Percentiles rank a stretch among this genome's conserved stretches.
phyloP scores from a whole-genome alignment of 2,797 vertebrate species.

The Potorous gilbertii region DNA sequence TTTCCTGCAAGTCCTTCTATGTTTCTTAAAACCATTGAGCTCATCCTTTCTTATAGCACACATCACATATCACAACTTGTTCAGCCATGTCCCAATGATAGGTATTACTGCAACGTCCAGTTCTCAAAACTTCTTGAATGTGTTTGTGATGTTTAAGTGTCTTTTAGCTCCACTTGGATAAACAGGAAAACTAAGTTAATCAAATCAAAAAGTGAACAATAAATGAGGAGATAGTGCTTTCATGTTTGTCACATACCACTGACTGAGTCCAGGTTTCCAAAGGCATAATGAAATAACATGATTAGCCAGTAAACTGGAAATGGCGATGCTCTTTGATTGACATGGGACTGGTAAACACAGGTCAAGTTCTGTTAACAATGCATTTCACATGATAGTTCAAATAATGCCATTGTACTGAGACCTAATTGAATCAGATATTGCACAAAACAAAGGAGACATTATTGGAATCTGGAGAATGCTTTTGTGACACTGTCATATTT shows the following conservation, averaged over 20 bases:
- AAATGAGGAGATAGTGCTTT: conserved; percentile 46
- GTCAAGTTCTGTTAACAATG: conserved; percentile 50
- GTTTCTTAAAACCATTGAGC: neutral
- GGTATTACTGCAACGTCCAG: neutral
- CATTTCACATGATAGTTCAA: conserved; percentile 37
- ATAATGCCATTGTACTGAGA: conserved; percentile 36
- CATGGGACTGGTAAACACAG: conserved; percentile 42
- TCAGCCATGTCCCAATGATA: neutral
- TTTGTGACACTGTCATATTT: neutral
- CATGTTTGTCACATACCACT: conserved; percentile 5
- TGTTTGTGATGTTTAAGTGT: conserved; percentile 39
- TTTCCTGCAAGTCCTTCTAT: neutral
- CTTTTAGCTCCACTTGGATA: conserved; percentile 46
- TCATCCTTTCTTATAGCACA: neutral
- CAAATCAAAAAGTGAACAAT: conserved; percentile 53
- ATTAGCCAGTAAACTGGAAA: conserved; percentile 52
- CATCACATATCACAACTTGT: neutral
- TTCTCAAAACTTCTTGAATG: conserved; percentile 3
- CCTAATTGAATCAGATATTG: conserved; percentile 51
- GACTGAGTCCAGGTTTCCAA: conserved; percentile 30
- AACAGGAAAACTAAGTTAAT: conserved; percentile 50
- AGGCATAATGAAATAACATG: conserved; percentile 41
- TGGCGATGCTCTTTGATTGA: conserved; percentile 40
- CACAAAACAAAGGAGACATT: conserved; percentile 46
- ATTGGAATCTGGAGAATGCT: conserved; percentile 23